A percentile compares a stretch with the other conserved stretches of the same genome.
Evolutionary conservation across 2,797 vertebrate species (phyloP).

Genomic region (Rhinoraja longicauda): DNA sequence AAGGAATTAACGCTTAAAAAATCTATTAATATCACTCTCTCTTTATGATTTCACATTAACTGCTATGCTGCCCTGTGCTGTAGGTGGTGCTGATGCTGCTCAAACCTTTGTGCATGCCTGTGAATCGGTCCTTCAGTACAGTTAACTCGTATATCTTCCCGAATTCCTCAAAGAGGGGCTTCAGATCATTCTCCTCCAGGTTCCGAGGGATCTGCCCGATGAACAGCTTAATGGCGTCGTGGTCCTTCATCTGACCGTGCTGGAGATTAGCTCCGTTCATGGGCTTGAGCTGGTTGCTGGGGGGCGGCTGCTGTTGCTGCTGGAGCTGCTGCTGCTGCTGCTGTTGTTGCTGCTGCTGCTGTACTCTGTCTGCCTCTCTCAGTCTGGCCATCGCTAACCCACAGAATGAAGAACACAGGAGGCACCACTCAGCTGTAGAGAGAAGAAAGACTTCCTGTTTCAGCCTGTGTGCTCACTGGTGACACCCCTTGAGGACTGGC

Average conservation of each 20-base stretch:
- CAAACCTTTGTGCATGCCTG: constrained; percentile 95
- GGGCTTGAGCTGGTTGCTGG: constrained; percentile 75
- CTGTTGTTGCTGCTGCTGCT: constrained; percentile 74
- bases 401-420: constrained; percentile 49
- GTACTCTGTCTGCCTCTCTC: constrained; percentile 79
- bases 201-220: constrained; percentile 97
- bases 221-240: constrained; percentile 98
- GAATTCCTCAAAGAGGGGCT: constrained; percentile 95
- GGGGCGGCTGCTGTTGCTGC: constrained; percentile 65
- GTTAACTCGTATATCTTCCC: constrained; percentile 98
- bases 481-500: constrained; percentile 30
- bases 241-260: constrained; percentile 86
- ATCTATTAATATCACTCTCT: not conserved
- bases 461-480: constrained; percentile 27
- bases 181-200: constrained; percentile 94
- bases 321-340: constrained; percentile 66
- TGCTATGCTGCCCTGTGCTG: constrained; percentile 16
- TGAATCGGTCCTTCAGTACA: constrained; percentile 96
- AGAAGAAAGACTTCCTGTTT: constrained; percentile 36
- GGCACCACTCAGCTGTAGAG: constrained; percentile 33
- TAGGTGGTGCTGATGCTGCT: constrained; percentile 26
- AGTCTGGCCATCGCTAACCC: constrained; percentile 93
- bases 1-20: not conserved
- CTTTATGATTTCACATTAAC: constrained; percentile 1
- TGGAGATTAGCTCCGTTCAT: constrained; percentile 81